Base-by-base conservation (phyloP, 1,140 invertebrate genomes). In the Riptortus pedestris region DNA sequence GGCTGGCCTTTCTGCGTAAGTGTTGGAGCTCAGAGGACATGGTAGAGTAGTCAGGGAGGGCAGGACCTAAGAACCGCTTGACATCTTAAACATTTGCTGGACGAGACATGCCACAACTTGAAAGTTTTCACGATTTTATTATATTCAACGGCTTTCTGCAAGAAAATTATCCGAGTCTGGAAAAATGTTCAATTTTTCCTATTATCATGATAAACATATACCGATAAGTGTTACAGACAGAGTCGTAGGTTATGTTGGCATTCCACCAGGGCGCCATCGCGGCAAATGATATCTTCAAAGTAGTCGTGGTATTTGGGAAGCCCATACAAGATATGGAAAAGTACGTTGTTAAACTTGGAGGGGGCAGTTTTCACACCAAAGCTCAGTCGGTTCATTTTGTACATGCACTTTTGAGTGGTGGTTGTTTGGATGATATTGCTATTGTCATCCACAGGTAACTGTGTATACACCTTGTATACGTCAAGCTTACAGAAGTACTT, bases 321-420 rank as follows among this genome's bases (percentile, higher is more conserved):
- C 27, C 67, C 69, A 45, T 45, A 51, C 11, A 80, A 59, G 4
- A 75, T 66, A 45, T 78, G 74, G 22, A 81, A 77, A 18, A 74
- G 70, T 63, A n/a, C n/a, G n/a, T 72, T 43, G 67, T 82, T 76
- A 66, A 81, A 83, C 63, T 78, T 73, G n/a, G 71, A 67, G 20
- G 79, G 76, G 0, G 78, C 76, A 18, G 72, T 73, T 63, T 74
- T 73, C 5, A 81, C 72, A 11, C 77, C 79, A 72, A 79, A 81
- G 4, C 71, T 72, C 9, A 79, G 58, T 47, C 73, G 64, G 61
- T 74, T 75, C 67, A 75, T n/a, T n/a, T n/a, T 73, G 55, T 38
- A 38, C 7, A 16, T 38, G 33, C 33, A 7, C 33, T 16, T 59
- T 12, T 58, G 71, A 79, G 14, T 70, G 70, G 27, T 73, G 72